These are phyloP conservation scores for Eupithecia inturbata DNA, from an alignment of 2,888 invertebrate genomes.

Conservation along the genomic window DNA sequence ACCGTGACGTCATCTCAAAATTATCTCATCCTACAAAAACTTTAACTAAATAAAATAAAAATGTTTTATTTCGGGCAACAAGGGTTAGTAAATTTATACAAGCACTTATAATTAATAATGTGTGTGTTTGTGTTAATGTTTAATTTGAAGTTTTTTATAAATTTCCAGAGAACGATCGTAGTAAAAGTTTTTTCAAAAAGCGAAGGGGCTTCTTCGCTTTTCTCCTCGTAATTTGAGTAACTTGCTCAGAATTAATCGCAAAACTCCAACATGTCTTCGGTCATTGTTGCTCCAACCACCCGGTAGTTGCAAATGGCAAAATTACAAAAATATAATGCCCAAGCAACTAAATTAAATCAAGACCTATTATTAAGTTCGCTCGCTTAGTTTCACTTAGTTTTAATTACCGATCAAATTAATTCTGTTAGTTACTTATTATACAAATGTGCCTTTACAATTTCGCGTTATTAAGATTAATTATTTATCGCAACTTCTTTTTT, in stretches of 20 bases:
- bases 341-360: background rate
- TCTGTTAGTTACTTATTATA: background rate
- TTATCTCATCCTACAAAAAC: no score
- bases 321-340: background rate
- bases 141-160: background rate
- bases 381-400: background rate
- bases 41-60: no score
- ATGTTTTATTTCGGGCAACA: no score
- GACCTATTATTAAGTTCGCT: background rate
- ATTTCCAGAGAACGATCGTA: background rate
- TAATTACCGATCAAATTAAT: background rate
- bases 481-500: background rate
- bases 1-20: background rate
- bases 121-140: no score
- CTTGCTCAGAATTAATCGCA: background rate
- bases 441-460: background rate
- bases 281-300: background rate
- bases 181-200: background rate
- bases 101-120: no score
- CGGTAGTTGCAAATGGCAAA: background rate
- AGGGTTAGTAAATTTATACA: no score
- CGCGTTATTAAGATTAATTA: background rate
- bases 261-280: background rate
- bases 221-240: background rate
- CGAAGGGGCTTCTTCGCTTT: no score